Conservation (phyloP, 2,888 invertebrate genomes). For the Megalurothrips usitatus region DNA sequence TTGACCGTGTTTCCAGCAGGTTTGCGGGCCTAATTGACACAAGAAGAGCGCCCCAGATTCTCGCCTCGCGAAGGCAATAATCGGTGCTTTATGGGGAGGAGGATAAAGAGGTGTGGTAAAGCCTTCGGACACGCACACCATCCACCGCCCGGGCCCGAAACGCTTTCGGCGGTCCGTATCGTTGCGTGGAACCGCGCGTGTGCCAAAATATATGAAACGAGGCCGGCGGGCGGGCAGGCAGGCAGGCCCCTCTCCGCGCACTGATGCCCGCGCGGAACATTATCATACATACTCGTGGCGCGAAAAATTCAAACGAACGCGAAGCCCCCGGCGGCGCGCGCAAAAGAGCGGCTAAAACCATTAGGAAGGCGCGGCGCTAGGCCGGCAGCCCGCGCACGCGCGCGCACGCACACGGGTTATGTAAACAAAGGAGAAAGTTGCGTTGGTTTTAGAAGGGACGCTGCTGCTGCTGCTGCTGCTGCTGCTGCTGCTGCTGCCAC, state of each 20-base stretch:
- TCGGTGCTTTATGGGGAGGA: too few species aligned
- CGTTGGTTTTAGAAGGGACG: constrained; percentile 30
- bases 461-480: too few species aligned
- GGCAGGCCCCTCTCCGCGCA: background rate
- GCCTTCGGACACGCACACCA: too few species aligned
- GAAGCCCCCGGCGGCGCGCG: background rate
- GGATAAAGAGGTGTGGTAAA: too few species aligned
- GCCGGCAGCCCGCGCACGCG: background rate
- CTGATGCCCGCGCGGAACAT: background rate
- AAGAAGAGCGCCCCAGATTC: too few species aligned
- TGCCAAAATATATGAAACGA: background rate
- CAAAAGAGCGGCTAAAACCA: background rate
- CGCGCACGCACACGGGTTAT: background rate
- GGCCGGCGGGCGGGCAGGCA: background rate
- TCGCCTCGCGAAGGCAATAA: too few species aligned
- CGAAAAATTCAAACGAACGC: background rate
- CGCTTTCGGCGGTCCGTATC: background rate
- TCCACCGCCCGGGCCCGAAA: too few species aligned
- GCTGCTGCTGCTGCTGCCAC: too few species aligned
- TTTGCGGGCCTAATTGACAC: too few species aligned
- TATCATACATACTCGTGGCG: background rate
- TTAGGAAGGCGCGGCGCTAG: too few species aligned
- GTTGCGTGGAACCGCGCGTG: background rate
- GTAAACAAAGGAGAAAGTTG: constrained; percentile 27
- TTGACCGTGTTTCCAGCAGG: too few species aligned